These are phyloP conservation scores for Cranoglanis bouderius DNA, from an alignment of 2,113 vertebrate species.

Conservation along the genomic window DNA sequence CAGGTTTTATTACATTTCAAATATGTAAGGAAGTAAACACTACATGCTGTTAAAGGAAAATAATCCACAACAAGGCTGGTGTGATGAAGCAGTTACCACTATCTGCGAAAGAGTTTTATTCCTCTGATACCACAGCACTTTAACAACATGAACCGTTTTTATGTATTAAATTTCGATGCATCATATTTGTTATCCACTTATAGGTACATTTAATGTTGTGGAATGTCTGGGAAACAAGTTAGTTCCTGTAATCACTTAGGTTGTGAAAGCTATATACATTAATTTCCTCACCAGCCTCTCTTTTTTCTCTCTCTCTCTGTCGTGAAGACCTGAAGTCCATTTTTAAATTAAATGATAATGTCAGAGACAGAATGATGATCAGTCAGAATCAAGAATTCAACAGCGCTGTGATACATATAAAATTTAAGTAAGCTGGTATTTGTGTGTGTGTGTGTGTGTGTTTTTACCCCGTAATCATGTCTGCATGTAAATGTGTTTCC, in stretches of 20 bases:
- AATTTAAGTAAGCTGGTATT: neutral
- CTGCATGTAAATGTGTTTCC: neutral
- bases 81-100: neutral
- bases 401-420: neutral
- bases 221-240: neutral
- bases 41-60: neutral
- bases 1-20: neutral
- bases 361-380: neutral
- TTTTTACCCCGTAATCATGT: neutral
- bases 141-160: neutral
- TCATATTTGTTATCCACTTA: neutral
- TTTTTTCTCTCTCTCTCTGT: neutral
- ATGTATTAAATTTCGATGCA: neutral
- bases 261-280: neutral
- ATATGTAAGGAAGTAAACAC: neutral
- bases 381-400: neutral
- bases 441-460: conserved; percentile 5
- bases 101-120: neutral
- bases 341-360: neutral
- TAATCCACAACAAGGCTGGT: neutral
- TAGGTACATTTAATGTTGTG: neutral
- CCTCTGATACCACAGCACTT: neutral
- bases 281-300: neutral
- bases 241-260: neutral
- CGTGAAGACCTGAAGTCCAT: neutral